phyloP scores from a whole-genome alignment of 1,140 invertebrate genomes.

The Pararge aegeria region DNA sequence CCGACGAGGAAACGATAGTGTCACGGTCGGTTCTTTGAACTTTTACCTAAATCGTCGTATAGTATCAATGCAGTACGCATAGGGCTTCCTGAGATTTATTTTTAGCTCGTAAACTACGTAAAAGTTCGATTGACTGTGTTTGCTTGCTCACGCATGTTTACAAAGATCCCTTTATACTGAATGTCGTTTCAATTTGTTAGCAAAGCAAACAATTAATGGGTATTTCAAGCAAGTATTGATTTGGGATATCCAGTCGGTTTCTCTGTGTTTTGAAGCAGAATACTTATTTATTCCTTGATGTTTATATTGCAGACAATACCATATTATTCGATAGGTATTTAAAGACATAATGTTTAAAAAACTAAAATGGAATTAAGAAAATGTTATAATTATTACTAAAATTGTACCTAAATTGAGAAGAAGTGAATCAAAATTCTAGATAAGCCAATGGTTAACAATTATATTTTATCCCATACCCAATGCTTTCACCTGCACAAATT shows the following conservation, averaged over 20 bases:
- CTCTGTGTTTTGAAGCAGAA: background rate
- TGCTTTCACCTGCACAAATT: no score
- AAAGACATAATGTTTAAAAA: no score
- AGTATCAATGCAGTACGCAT: slow-evolving; percentile 26
- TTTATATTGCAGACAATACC: no score
- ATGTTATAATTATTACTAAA: no score
- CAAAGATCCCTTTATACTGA: slow-evolving; percentile 20
- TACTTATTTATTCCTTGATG: background rate
- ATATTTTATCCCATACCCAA: no score
- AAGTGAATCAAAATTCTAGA: no score
- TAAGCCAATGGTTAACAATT: no score
- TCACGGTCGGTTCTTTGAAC: slow-evolving; percentile 59
- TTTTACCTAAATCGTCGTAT: slow-evolving; percentile 43
- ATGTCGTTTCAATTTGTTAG: slow-evolving; percentile 21
- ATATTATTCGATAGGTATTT: no score
- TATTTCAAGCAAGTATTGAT: slow-evolving; percentile 14
- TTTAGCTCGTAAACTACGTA: slow-evolving; percentile 56
- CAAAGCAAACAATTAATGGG: slow-evolving; percentile 1
- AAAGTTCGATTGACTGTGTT: slow-evolving; percentile 26
- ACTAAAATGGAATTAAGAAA: no score
- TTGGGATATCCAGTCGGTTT: background rate
- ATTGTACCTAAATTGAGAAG: no score
- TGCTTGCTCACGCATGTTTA: slow-evolving; percentile 18
- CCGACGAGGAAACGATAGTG: slow-evolving; percentile 54
- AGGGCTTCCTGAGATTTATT: slow-evolving; percentile 60